phyloP scores from a whole-genome alignment of 2,888 invertebrate genomes.

The Apamea epomidion region DNA sequence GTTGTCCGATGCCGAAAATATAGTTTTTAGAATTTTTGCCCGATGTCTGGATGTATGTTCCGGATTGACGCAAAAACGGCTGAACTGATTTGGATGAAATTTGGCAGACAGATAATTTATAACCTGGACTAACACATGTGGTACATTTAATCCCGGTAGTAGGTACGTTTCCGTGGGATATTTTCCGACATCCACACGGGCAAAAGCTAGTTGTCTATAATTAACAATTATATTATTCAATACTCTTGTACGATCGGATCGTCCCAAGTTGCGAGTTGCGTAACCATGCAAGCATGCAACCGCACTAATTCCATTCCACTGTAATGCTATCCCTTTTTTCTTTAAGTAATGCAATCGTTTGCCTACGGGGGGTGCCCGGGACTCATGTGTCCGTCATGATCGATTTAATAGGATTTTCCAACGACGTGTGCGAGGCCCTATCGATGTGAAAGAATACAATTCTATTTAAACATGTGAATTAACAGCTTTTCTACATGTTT shows the following conservation, averaged over 20 bases:
- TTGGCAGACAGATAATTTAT: no score
- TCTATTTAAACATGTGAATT: conserved; percentile 58
- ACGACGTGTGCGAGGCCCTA: conserved; percentile 54
- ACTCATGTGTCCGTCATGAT: conserved; percentile 56
- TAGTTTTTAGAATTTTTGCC: not conserved
- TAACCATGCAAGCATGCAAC: conserved; percentile 50
- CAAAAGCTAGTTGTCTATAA: conserved; percentile 22
- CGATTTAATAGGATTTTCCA: conserved; percentile 69
- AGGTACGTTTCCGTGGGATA: not conserved
- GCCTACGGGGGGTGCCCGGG: conserved; percentile 48
- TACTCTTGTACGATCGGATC: conserved; percentile 10
- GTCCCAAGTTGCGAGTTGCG: conserved; percentile 33
- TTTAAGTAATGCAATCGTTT: conserved; percentile 61
- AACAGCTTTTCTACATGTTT: conserved; percentile 37
- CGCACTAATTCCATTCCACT: conserved; percentile 65
- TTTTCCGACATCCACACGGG: not conserved
- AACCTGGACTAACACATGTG: not conserved
- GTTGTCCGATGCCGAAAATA: not conserved
- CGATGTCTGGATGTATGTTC: no score
- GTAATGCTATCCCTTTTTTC: conserved; percentile 64
- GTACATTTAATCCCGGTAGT: not conserved
- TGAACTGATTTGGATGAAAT: no score
- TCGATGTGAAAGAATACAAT: conserved; percentile 52
- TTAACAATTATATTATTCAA: conserved; percentile 52
- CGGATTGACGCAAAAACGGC: no score